Percentiles rank a stretch among this genome's conserved stretches.
Evolutionary conservation across 2,113 vertebrate genomes (phyloP).

Genomic region (Bubo bubo): DNA sequence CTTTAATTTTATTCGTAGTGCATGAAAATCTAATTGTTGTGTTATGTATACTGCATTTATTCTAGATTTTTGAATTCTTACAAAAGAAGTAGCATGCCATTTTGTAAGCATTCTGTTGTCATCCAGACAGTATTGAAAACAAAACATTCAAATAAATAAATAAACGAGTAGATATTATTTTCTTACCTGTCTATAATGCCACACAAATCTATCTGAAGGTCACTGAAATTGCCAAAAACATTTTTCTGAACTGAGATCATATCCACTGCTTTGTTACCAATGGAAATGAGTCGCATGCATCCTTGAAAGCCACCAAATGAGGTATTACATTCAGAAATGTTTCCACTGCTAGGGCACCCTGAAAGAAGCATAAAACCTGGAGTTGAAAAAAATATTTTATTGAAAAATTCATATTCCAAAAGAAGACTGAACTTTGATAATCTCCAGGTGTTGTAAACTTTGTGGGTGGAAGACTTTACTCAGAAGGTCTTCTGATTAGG

Average conservation of each 20-base stretch:
- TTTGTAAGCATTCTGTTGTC: not conserved
- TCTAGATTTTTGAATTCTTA: not conserved
- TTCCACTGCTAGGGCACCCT: slow-evolving; percentile 84
- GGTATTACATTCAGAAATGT: slow-evolving; percentile 77
- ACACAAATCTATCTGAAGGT: slow-evolving; percentile 91
- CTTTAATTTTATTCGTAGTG: not conserved
- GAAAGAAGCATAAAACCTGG: slow-evolving; percentile 32
- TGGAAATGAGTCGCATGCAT: slow-evolving; percentile 86
- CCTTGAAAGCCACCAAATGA: slow-evolving; percentile 86
- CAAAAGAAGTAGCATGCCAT: not conserved
- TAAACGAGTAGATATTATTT: not conserved
- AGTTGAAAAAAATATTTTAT: not conserved
- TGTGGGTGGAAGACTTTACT: not conserved
- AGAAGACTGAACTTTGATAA: not conserved
- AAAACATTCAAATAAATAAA: not conserved
- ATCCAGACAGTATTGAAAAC: not conserved
- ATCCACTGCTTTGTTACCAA: slow-evolving; percentile 79
- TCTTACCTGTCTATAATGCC: slow-evolving; percentile 92
- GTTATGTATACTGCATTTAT: not conserved
- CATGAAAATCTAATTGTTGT: not conserved
- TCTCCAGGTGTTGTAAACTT: not conserved
- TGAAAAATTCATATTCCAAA: not conserved
- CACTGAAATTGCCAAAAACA: slow-evolving; percentile 87
- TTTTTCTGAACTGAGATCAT: slow-evolving; percentile 89
- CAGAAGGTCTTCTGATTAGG: not conserved